Evolutionary conservation across 2,797 vertebrate genomes (phyloP), one percentile per base, ranked within the genome.

Genomic region (Calcarius lapponicus): DNA sequence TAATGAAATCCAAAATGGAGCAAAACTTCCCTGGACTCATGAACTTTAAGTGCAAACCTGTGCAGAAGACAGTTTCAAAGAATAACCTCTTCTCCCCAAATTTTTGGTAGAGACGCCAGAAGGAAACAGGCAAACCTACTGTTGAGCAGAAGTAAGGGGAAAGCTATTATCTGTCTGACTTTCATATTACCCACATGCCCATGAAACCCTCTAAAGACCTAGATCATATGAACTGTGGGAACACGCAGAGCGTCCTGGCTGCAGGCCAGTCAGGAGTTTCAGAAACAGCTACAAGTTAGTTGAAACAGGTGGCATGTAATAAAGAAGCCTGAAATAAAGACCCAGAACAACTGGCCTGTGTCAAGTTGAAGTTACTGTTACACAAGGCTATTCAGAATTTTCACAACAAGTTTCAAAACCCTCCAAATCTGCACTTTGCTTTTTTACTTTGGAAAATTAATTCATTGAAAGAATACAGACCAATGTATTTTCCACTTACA

Each of bases 301-400:
- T 97, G 95, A 95, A 97, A 97, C 97, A 97, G 97, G 96, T 97
- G 97, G 97, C 96, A 97, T 95, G 97, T 96, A 96, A 97, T 97
- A 97, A 97, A 97, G 95, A 94, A 96, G 95, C 92, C 95, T 96
- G 86, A 97, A 96, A 97, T 93, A 96, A 97, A 97, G 95, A 92
- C 94, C 71, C 67, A 96, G 88, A 96, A 96, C 96, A 97, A 97
- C 96, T 97, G 96, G 97, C 61, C 93, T 96, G 81, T 93, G 93
- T 97, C 85, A 96, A 94, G 89, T 71, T 86, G 94, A 96, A 97
- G 81, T 96, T 95, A 90, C 91, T 95, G 43, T 94, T 96, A 91
- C 73, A 85, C 31, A 82, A 26, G 78, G 60, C 90, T 92, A 76
- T 88, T 73, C 91, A 92, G 90, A 94, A 78, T 93, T 95, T 96